Base-by-base conservation (phyloP, 1,140 invertebrate genomes). In the Diuraphis noxia region DNA sequence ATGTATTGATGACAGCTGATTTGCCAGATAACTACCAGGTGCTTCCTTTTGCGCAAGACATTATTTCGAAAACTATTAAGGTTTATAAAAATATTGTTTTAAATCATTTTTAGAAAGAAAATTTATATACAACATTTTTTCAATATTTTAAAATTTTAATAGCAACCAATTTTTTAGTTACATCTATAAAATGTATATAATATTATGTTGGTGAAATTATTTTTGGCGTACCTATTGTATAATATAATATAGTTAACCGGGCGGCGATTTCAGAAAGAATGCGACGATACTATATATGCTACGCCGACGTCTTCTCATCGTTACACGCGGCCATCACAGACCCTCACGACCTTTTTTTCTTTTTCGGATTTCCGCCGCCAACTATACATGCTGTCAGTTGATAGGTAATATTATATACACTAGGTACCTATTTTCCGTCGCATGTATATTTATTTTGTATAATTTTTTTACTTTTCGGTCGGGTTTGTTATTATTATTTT, bases 401-500 rank as follows among this genome's bases (percentile, higher is more conserved):
- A 30, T 13, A 63, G 56, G 56, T 63, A 63, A n/a, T 63, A 87
- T 87, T 49, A 87, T 34, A 49, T 19, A 46, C 36, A 0, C n/a
- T n/a, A n/a, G n/a, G 0, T 85, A 46, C 41, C 17, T 85, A 17
- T 77, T 89, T 77, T 89, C 30, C 25, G 25, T 38, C 87, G 36
- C 77, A n/a, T 2, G 56, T 34, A 17, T 63, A 63, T 63, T n/a
- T 63, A 72, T 72, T 72, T 72, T n/a, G 56, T 72, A n/a, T 79
- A 30, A 10, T 86, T 52, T 52, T 85, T 56, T 81, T 81, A 38
- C 2, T 38, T 38, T 9, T 40, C 38, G 36, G 19, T 72, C 87
- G 52, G 38, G 25, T 89, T 89, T 77, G 63, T 72, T 49, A 34
- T 86, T 86, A 86, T 86, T 86, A 86, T 86, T 86, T 90, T 90